Percentiles rank a stretch among this genome's conserved stretches.
Conservation (phyloP, 1,140 invertebrate genomes). For the Agraylea sexmaculata region DNA sequence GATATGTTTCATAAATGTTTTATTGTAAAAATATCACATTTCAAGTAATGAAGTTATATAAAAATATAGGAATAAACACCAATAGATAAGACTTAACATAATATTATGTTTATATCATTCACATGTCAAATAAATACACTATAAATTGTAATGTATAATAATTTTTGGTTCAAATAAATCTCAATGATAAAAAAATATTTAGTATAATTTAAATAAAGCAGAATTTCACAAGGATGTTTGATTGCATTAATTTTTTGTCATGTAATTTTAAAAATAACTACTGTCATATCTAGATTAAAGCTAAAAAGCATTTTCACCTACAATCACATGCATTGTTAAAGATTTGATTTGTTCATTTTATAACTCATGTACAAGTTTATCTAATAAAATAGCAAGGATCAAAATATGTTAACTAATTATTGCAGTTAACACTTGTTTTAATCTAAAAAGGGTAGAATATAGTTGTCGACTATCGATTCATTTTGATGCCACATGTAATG, state of each 20-base stretch:
- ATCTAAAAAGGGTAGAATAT: conserved; percentile 68
- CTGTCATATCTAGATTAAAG: too few species aligned
- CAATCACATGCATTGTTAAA: too few species aligned
- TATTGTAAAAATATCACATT: too few species aligned
- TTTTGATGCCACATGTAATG: conserved; percentile 78
- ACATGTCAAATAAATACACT: background rate
- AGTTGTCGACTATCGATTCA: conserved; percentile 59
- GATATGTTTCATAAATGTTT: too few species aligned
- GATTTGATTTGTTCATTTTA: too few species aligned
- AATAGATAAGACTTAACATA: too few species aligned
- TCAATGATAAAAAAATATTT: background rate
- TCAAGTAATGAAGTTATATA: too few species aligned
- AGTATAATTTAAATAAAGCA: conserved; percentile 3
- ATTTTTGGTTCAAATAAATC: background rate
- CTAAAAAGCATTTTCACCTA: too few species aligned
- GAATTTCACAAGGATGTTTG: background rate
- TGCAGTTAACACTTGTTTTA: conserved; percentile 29
- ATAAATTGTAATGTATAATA: too few species aligned
- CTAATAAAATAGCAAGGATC: background rate
- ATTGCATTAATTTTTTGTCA: too few species aligned
- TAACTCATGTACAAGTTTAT: background rate
- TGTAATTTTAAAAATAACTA: too few species aligned
- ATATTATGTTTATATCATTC: conserved; percentile 1
- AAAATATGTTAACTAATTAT: background rate
- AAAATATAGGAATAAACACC: too few species aligned